Evolutionary conservation across 2,113 vertebrate species (phyloP).

Genomic region (Synchiropus splendidus): DNA sequence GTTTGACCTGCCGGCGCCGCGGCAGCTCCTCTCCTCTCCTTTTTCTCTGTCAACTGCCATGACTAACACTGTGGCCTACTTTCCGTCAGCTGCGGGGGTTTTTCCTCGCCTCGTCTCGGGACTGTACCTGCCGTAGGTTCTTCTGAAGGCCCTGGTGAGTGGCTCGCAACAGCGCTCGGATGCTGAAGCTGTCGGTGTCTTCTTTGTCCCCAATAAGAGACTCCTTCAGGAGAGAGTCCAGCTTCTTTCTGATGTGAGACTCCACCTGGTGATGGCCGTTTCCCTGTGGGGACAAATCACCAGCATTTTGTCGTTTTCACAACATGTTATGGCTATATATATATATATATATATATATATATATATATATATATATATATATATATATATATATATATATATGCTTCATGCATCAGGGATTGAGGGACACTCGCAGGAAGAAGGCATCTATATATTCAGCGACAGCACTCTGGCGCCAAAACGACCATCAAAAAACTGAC

Average conservation of each 20-base stretch:
- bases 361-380: no score
- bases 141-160: slow-evolving; percentile 85
- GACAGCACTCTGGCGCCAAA: no score
- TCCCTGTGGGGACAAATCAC: slow-evolving; percentile 55
- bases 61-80: slow-evolving; percentile 39
- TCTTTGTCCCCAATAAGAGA: slow-evolving; percentile 92
- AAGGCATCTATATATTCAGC: no score
- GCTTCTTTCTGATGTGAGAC: slow-evolving; percentile 88
- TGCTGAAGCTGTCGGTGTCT: slow-evolving; percentile 90
- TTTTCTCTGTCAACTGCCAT: slow-evolving; percentile 17
- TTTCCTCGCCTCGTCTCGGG: not conserved
- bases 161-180: slow-evolving; percentile 82
- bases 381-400: no score
- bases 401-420: no score
- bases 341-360: no score
- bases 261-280: slow-evolving; percentile 89
- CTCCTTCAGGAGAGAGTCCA: slow-evolving; percentile 90
- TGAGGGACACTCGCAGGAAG: no score
- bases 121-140: slow-evolving; percentile 83
- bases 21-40: not conserved
- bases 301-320: no score
- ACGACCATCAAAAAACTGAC: no score
- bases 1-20: slow-evolving; percentile 12
- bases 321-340: no score
- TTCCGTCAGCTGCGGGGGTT: slow-evolving; percentile 9